Conservation (phyloP, 2,113 vertebrate species). For the Grammomys surdaster region DNA sequence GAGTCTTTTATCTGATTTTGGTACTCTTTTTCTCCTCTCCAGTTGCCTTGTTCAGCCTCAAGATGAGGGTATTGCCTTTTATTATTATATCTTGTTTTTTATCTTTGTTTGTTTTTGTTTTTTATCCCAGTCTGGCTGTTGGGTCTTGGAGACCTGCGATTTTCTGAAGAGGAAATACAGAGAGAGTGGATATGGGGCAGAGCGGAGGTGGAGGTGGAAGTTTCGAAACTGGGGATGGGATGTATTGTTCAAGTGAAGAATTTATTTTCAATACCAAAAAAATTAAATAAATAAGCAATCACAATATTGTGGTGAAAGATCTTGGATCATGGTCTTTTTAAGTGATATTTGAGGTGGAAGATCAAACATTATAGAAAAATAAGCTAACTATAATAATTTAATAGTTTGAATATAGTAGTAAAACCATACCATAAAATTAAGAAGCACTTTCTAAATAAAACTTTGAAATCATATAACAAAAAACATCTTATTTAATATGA, state of each 20-base stretch:
- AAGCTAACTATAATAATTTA: background rate
- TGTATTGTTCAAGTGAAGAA: background rate
- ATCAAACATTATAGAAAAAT: background rate
- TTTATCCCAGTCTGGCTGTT: background rate
- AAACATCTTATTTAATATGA: background rate
- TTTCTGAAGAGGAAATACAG: background rate
- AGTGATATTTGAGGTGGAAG: background rate
- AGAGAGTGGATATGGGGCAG: background rate
- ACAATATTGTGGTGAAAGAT: background rate
- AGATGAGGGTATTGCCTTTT: background rate
- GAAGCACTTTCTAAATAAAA: accelerated
- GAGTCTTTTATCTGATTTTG: background rate
- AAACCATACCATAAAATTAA: background rate
- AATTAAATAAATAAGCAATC: background rate
- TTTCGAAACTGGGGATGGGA: background rate
- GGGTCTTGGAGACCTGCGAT: background rate
- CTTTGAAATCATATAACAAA: background rate
- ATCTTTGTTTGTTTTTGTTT: background rate
- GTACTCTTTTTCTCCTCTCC: background rate
- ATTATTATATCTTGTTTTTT: background rate
- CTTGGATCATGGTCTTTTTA: background rate
- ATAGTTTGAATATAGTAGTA: background rate
- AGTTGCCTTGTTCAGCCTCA: background rate
- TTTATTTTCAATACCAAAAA: background rate
- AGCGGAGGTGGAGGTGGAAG: background rate